Evolutionary conservation across 2,113 vertebrate genomes (phyloP).

Genomic region (Perccottus glenii): DNA sequence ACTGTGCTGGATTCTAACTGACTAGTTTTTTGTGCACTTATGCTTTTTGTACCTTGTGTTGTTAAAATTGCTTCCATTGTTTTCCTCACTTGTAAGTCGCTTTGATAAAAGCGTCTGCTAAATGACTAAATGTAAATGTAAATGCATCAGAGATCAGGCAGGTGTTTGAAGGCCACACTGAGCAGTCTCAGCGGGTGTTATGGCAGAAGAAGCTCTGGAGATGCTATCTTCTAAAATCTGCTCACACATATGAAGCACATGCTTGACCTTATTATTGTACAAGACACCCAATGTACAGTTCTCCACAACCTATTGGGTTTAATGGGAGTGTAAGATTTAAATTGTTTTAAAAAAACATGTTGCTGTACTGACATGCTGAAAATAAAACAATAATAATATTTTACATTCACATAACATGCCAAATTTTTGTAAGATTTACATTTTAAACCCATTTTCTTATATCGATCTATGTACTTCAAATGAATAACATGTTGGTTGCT

Average conservation of each 20-base stretch:
- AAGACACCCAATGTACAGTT: conserved; percentile 35
- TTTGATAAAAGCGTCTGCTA: no score
- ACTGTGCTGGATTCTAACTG: no score
- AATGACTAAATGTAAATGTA: no score
- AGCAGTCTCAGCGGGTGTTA: conserved; percentile 44
- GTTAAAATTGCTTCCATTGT: no score
- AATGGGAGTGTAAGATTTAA: conserved; percentile 37
- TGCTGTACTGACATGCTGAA: conserved; percentile 29
- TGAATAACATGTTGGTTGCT: no score
- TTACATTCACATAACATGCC: no score
- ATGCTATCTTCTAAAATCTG: conserved; percentile 29
- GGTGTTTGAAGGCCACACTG: conserved; percentile 26
- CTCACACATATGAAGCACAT: conserved; percentile 24
- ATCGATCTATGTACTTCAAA: no score
- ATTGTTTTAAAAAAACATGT: conserved; percentile 36
- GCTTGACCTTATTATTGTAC: conserved; percentile 46
- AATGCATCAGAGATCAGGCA: conserved; percentile 15
- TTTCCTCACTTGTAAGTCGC: no score
- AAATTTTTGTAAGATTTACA: no score
- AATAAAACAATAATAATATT: no score
- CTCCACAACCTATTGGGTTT: conserved; percentile 31
- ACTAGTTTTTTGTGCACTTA: no score
- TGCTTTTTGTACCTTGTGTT: no score
- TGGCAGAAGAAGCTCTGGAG: conserved; percentile 32
- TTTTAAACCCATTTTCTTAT: not conserved